A percentile compares a stretch with the other conserved stretches of the same genome.
Evolutionary conservation across 2,888 invertebrate genomes (phyloP).

Genomic region (Nomada flava): DNA sequence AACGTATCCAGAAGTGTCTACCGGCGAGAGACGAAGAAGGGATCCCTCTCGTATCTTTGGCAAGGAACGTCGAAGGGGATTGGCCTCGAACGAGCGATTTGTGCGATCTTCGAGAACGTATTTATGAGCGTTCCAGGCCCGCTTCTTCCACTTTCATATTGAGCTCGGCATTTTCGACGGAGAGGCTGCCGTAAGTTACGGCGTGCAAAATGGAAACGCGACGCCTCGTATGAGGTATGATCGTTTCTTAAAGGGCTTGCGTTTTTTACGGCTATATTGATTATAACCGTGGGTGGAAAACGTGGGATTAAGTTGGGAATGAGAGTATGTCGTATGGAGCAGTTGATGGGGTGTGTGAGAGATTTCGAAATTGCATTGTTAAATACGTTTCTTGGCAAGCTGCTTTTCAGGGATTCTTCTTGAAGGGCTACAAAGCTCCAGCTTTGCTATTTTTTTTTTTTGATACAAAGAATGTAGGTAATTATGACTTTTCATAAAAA

Average conservation of each 20-base stretch:
- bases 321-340: too few relatives aligned
- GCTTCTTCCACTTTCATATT: slow-evolving; percentile 67
- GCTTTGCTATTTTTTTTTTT: background rate
- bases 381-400: too few relatives aligned
- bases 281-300: too few relatives aligned
- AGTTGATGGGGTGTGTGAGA: too few relatives aligned
- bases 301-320: too few relatives aligned
- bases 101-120: slow-evolving; percentile 78
- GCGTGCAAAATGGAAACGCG: slow-evolving; percentile 47
- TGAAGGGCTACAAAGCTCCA: too few relatives aligned
- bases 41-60: slow-evolving; percentile 69
- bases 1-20: slow-evolving; percentile 47
- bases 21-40: slow-evolving; percentile 70
- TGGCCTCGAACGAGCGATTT: slow-evolving; percentile 78
- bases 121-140: slow-evolving; percentile 76
- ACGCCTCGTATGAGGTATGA: slow-evolving; percentile 1
- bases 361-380: too few relatives aligned
- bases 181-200: slow-evolving; percentile 43
- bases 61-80: slow-evolving; percentile 72
- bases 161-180: slow-evolving; percentile 46
- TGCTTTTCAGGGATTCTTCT: too few relatives aligned
- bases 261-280: too few relatives aligned
- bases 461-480: background rate
- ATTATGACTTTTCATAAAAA: background rate
- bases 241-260: background rate